Conservation (phyloP, 92 coral and sea anemone genomes). For the Palythoa heliodiscus region DNA sequence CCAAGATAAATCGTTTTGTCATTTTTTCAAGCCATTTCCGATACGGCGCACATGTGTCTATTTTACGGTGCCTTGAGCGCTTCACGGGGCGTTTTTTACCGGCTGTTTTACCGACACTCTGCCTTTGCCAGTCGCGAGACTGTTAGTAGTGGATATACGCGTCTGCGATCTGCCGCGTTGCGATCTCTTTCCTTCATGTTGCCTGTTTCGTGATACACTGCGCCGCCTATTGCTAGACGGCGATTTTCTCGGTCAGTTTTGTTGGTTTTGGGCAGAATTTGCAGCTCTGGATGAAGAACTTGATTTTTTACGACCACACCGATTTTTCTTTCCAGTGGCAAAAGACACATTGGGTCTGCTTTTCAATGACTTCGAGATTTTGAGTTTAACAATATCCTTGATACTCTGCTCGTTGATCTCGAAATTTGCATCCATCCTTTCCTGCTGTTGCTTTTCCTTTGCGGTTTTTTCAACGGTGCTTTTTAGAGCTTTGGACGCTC, state of each 20-base stretch:
- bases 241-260: constrained; percentile 5
- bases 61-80: constrained; percentile 1
- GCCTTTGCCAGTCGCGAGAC: constrained; percentile 17
- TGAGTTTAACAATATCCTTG: not conserved
- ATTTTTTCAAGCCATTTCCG: constrained; percentile 54
- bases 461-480: constrained; percentile 16
- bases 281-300: not conserved
- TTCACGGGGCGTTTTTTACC: constrained; percentile 12
- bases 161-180: constrained; percentile 10
- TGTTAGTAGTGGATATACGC: constrained; percentile 11
- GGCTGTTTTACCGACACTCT: constrained; percentile 12
- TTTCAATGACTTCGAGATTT: not conserved
- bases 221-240: constrained; percentile 3
- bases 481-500: constrained; percentile 26
- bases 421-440: not conserved
- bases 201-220: not conserved
- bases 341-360: constrained; percentile 4
- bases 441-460: constrained; percentile 5
- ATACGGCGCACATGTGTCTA: not conserved
- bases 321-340: constrained; percentile 2
- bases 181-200: not conserved
- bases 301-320: not conserved
- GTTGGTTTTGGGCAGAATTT: constrained; percentile 1
- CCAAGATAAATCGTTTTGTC: constrained; percentile 50
- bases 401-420: constrained; percentile 8